These are phyloP conservation scores for Dromococcyx pavoninus DNA, from an alignment of 2,797 vertebrate genomes.

Conservation along the genomic window DNA sequence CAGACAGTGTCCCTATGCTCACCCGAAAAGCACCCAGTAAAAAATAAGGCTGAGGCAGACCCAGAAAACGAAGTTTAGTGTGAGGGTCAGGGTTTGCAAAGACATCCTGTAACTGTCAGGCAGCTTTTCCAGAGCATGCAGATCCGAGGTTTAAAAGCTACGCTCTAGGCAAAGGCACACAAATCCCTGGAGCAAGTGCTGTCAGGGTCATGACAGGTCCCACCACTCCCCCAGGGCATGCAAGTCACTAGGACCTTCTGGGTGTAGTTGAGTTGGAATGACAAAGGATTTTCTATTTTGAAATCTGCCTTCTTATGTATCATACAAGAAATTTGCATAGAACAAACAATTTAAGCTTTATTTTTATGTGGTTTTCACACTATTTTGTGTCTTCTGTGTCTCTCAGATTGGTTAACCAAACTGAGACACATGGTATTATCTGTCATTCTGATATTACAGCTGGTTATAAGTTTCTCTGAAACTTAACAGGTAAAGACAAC, in stretches of 20 bases:
- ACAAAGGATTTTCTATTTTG: background rate
- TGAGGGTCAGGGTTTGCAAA: background rate
- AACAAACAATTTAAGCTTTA: background rate
- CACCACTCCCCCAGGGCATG: background rate
- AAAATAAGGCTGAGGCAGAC: background rate
- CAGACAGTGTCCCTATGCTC: too few species aligned
- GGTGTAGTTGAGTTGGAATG: background rate
- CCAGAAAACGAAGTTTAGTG: background rate
- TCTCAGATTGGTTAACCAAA: background rate
- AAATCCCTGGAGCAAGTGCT: background rate
- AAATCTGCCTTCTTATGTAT: background rate
- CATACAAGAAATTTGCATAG: background rate
- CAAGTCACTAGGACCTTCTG: background rate
- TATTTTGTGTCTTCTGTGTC: background rate
- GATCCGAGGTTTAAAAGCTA: background rate
- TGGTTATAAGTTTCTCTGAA: background rate
- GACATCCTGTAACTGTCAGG: too few species aligned
- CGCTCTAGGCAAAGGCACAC: rapidly evolving
- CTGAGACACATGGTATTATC: background rate
- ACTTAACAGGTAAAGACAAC: background rate
- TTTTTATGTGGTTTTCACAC: background rate
- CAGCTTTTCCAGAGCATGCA: background rate
- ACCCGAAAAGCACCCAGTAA: background rate
- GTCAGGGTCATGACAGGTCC: background rate
- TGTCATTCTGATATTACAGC: background rate